These are phyloP conservation scores for Phymanthus crucifer DNA, from an alignment of 92 coral and sea anemone species.

Conservation along the genomic window DNA sequence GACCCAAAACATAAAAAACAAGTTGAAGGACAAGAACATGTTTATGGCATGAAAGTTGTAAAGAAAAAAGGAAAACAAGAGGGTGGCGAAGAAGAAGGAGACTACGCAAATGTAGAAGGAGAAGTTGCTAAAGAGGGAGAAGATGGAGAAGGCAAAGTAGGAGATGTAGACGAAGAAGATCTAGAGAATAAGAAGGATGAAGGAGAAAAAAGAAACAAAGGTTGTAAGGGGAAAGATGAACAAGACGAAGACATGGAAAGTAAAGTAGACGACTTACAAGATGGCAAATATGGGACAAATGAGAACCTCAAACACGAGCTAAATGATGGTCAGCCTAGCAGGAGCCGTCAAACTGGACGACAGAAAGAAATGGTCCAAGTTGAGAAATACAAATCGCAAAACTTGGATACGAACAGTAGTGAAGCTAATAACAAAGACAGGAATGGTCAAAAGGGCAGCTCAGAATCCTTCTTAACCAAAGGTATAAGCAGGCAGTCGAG, in stretches of 20 bases:
- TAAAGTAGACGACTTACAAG: too few relatives aligned
- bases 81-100: constrained; percentile 1
- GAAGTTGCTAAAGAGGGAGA: neutral
- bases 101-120: neutral
- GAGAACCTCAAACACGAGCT: neutral
- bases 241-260: neutral
- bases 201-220: neutral
- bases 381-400: neutral
- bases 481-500: neutral
- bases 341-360: neutral
- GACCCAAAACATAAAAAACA: neutral
- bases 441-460: neutral
- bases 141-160: neutral
- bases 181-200: neutral
- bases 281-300: neutral
- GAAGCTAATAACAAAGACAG: neutral
- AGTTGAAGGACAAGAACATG: constrained; percentile 1
- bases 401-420: neutral
- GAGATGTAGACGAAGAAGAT: neutral
- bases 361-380: neutral
- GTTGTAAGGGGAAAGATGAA: neutral
- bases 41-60: neutral
- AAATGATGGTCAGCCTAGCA: neutral
- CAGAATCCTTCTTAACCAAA: neutral
- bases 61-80: constrained; percentile 9